Evolutionary conservation across 2,113 vertebrate species (phyloP), one percentile per base, ranked within the genome.

Genomic region (Arvicanthis niloticus): DNA sequence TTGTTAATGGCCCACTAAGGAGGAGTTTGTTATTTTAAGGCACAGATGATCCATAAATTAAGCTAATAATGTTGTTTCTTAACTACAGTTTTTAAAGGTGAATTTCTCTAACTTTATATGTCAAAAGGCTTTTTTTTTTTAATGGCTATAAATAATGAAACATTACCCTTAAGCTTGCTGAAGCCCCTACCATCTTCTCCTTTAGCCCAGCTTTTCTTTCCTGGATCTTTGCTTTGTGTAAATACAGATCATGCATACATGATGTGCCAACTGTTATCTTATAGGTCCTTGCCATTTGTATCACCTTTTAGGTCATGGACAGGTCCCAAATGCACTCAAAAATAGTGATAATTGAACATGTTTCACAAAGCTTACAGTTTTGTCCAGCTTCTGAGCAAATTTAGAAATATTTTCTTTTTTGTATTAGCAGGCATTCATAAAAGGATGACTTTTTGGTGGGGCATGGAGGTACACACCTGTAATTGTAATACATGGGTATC

Each of bases 31-130:
- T 92, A 51, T 89, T 92, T 97, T 60, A 93, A 75, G 53, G 73
- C 73, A 90, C n/a, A 87, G 31, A 87, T 95, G 92, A 91, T 68
- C 73, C n/a, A 22, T 96, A 94, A 91, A 89, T 97, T 92, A 96
- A 95, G 45, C 70, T 93, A 73, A 96, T 86, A 75, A 89, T 96
- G 19, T 76, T 96, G 58, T 91, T 91, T 70, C 67, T 68, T 97
- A 96, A 86, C 65, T 62, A 31, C 45, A 89, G n/a, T 62, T 93
- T 96, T 96, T 89, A 94, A 91, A 96, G 37, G 86, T 77, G 85
- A 85, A 77, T 93, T 88, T 93, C 70, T 95, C 45, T 34, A 80
- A 82, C 53, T 67, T 88, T 76, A 37, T 56, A 7, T 85, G 42
- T 45, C 78, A 26, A 53, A 89, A 72, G 19, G 7, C 72, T 42